Percentiles rank a stretch among this genome's conserved stretches.
Evolutionary conservation across 2,888 invertebrate genomes (phyloP).

Genomic region (Dolichomitus sp.): DNA sequence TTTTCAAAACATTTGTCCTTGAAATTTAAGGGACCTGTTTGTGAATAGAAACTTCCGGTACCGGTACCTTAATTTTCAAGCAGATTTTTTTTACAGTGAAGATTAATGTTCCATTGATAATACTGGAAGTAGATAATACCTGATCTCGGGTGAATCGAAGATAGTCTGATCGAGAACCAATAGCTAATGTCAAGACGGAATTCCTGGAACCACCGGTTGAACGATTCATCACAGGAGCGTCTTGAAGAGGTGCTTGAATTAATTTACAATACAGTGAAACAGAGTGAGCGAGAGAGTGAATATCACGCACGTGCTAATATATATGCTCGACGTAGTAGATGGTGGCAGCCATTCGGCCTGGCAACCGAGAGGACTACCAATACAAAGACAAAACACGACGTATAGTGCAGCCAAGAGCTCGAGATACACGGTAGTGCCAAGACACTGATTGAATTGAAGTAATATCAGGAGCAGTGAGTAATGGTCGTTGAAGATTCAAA

Average conservation of each 20-base stretch:
- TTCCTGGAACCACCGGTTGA: conserved; percentile 75
- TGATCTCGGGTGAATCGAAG: conserved; percentile 1
- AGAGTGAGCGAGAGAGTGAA: conserved; percentile 6
- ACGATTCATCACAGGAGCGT: conserved; percentile 79
- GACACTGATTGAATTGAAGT: conserved; percentile 86
- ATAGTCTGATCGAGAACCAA: conserved; percentile 6
- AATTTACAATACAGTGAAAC: conserved; percentile 37
- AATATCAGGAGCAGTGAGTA: conserved; percentile 86
- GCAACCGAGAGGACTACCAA: conserved; percentile 40
- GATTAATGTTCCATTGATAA: background rate
- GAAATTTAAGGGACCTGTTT: no score
- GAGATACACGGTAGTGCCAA: conserved; percentile 79
- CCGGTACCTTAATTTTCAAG: no score
- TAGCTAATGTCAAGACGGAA: conserved; percentile 70
- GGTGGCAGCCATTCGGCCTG: conserved; percentile 31
- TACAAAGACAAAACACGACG: conserved; percentile 26
- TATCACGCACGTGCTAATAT: conserved; percentile 52
- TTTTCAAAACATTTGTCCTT: no score
- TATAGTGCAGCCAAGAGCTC: conserved; percentile 45
- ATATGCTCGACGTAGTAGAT: conserved; percentile 35
- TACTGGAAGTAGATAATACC: background rate
- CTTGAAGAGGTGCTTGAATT: conserved; percentile 49
- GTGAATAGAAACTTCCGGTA: no score
- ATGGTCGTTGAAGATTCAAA: conserved; percentile 85
- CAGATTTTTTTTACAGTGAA: no score